Conservation (phyloP, 2,888 invertebrate genomes). For the Agonopterix heracliana region DNA sequence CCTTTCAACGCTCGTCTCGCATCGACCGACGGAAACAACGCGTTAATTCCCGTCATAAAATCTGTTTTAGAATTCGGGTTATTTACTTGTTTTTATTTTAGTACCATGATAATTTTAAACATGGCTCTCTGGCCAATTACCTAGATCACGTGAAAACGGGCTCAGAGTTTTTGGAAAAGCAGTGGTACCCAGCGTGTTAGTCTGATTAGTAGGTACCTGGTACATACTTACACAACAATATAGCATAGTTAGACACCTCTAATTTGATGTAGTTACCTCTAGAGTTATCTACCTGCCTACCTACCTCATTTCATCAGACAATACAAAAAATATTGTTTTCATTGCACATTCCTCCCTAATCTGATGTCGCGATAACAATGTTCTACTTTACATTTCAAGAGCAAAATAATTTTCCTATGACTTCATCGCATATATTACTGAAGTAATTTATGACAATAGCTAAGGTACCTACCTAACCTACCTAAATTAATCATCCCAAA, state of each 20-base stretch:
- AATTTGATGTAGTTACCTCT: not conserved
- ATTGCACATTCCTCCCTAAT: conserved; percentile 59
- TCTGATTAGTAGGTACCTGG: too few species aligned
- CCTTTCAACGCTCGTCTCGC: conserved; percentile 74
- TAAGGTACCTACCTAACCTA: too few species aligned
- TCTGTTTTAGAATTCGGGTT: conserved; percentile 75
- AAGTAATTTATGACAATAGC: too few species aligned
- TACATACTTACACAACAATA: not conserved
- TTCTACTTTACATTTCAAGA: conserved; percentile 23
- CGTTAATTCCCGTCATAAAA: conserved; percentile 77
- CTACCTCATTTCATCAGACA: conserved; percentile 63
- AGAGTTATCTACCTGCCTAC: conserved; percentile 23
- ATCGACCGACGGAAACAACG: conserved; percentile 75
- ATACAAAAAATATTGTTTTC: conserved; percentile 62
- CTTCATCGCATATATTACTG: not conserved
- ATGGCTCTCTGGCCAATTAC: conserved; percentile 64
- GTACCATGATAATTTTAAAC: conserved; percentile 73
- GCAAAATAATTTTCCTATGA: conserved; percentile 41
- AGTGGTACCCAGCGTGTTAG: too few species aligned
- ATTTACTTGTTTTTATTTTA: conserved; percentile 76
- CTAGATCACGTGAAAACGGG: conserved; percentile 64
- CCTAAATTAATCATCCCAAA: too few species aligned
- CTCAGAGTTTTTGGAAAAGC: not conserved
- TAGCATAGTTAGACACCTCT: too few species aligned
- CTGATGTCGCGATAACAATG: conserved; percentile 46